phyloP scores from a whole-genome alignment of 2,888 invertebrate species.

The Synergus gifuensis region DNA sequence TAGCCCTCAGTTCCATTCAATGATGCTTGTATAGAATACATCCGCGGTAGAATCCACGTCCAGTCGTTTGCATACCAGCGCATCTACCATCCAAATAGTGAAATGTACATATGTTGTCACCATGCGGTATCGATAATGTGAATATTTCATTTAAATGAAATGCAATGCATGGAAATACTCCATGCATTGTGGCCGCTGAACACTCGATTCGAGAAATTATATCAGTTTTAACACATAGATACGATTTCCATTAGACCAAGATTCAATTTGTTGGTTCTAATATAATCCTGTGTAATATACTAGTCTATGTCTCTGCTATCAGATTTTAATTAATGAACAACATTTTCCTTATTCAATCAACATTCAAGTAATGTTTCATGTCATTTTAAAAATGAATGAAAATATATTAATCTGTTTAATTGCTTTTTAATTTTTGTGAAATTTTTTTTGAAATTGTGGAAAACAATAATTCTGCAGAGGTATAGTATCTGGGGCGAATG shows the following conservation, averaged over 20 bases:
- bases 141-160: slow-evolving; percentile 31
- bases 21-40: not conserved
- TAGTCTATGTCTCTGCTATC: no score
- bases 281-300: not conserved
- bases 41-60: not conserved
- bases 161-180: not conserved
- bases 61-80: not conserved
- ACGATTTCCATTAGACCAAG: not conserved
- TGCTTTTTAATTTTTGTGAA: not conserved
- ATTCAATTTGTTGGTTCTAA: not conserved
- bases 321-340: not conserved
- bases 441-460: not conserved
- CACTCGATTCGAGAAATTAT: slow-evolving; percentile 3
- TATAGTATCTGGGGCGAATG: not conserved
- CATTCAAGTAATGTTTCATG: not conserved
- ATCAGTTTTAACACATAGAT: not conserved
- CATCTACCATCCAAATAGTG: not conserved
- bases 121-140: slow-evolving; percentile 5
- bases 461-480: not conserved
- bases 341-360: not conserved
- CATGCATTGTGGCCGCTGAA: not conserved
- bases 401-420: not conserved
- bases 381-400: no score
- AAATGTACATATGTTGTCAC: not conserved
- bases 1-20: not conserved